Evolutionary conservation across 2,113 vertebrate genomes (phyloP).

Genomic region (Ochotona curzoniae): DNA sequence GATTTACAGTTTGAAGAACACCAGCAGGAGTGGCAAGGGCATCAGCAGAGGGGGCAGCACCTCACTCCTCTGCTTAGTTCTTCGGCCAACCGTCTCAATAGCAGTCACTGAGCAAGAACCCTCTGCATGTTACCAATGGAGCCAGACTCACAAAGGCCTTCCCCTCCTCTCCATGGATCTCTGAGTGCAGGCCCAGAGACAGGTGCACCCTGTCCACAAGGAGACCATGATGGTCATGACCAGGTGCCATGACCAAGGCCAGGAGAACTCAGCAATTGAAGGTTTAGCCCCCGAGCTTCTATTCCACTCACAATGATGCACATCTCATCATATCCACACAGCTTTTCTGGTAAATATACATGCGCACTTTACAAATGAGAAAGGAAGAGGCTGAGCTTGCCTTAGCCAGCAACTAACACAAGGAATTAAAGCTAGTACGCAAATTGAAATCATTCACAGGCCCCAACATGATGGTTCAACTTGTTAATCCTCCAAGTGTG

Average conservation of each 20-base stretch:
- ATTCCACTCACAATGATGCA: accelerated
- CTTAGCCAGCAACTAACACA: not conserved
- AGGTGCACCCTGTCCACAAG: not conserved
- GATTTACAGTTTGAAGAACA: not conserved
- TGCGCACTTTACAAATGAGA: not conserved
- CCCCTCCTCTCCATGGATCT: not conserved
- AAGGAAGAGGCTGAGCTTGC: not conserved
- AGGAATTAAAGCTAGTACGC: not conserved
- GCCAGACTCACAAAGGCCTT: not conserved
- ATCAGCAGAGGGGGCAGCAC: not conserved
- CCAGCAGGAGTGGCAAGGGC: not conserved
- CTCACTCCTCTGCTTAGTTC: not conserved
- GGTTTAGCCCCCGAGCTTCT: not conserved
- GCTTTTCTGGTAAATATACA: not conserved
- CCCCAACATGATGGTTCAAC: too few relatives aligned
- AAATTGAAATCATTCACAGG: not conserved
- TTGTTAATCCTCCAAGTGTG: too few relatives aligned
- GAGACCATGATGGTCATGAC: too few relatives aligned
- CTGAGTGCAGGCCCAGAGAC: not conserved
- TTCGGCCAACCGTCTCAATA: not conserved
- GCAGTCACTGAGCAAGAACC: not conserved
- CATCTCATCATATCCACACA: not conserved
- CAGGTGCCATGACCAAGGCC: not conserved
- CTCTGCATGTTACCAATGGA: not conserved
- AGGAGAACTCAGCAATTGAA: not conserved